Evolutionary conservation across 2,113 vertebrate species (phyloP).

Genomic region (Astatotilapia flaviijosephi): DNA sequence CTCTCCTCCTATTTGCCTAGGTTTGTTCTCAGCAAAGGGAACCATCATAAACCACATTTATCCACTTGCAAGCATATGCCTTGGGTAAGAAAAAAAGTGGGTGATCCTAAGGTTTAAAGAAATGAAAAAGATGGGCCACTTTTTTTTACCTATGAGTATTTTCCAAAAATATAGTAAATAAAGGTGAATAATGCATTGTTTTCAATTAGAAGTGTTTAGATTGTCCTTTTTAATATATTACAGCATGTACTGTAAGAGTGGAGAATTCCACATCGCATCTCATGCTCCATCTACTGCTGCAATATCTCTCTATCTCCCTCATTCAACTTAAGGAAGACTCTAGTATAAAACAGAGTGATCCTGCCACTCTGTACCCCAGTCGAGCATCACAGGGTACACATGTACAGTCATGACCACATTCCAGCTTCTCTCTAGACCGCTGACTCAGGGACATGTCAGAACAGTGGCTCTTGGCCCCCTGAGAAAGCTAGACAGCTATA

Average conservation of each 20-base stretch:
- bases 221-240: not conserved
- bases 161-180: not conserved
- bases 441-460: slow-evolving; percentile 56
- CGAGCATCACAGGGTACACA: slow-evolving; percentile 35
- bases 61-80: not conserved
- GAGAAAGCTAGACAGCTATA: slow-evolving; percentile 15
- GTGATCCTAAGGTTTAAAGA: not conserved
- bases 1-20: not conserved
- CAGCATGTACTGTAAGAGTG: not conserved
- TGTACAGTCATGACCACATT: slow-evolving; percentile 63
- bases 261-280: not conserved
- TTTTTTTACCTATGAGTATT: not conserved
- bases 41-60: not conserved
- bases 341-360: not conserved
- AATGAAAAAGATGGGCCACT: not conserved
- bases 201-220: not conserved
- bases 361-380: slow-evolving; percentile 19
- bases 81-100: not conserved
- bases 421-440: slow-evolving; percentile 36
- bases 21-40: not conserved
- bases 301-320: not conserved
- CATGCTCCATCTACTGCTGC: not conserved
- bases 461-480: slow-evolving; percentile 29
- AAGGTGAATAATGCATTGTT: not conserved
- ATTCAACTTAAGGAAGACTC: not conserved